These are phyloP conservation scores for Gisinianus flammeolus DNA, from an alignment of 2,888 invertebrate species.

Conservation along the genomic window DNA sequence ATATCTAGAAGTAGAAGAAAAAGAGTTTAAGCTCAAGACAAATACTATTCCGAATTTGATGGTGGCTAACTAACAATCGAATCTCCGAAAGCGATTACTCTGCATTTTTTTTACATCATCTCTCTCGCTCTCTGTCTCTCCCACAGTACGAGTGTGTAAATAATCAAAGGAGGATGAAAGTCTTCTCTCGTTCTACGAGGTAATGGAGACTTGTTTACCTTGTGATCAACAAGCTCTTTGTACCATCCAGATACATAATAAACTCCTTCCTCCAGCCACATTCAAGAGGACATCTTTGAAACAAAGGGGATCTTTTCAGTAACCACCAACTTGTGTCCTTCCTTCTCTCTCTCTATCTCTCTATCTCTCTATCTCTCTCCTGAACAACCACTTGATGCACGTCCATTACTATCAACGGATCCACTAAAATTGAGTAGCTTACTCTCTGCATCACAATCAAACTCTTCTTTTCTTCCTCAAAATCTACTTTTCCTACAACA, in stretches of 20 bases:
- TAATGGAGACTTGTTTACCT: slow-evolving; percentile 35
- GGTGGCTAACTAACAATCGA: too few species aligned
- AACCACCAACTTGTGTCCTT: background rate
- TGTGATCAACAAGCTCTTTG: slow-evolving; percentile 34
- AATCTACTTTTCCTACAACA: background rate
- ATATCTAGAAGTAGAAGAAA: background rate
- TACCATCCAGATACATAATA: background rate
- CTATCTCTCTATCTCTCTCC: background rate
- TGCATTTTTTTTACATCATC: slow-evolving; percentile 25
- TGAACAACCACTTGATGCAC: slow-evolving; percentile 38
- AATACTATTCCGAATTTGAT: background rate
- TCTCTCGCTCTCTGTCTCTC: slow-evolving; percentile 10
- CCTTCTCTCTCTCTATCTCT: background rate
- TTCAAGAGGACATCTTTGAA: slow-evolving; percentile 20
- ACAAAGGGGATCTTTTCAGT: slow-evolving; percentile 7
- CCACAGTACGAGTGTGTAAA: slow-evolving; percentile 10
- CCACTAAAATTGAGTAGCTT: background rate
- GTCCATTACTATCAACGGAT: slow-evolving; percentile 24
- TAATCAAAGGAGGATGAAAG: slow-evolving; percentile 21
- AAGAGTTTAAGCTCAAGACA: slow-evolving; percentile 1
- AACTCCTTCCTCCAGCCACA: background rate
- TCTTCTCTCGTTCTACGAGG: slow-evolving; percentile 14
- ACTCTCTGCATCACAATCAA: too few species aligned
- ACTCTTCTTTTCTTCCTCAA: background rate
- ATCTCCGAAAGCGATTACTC: slow-evolving; percentile 36